Evolutionary conservation across 37 sponge, comb jelly and placozoan species (phyloP).

Genomic region (Mnemiopsis leidyi): DNA sequence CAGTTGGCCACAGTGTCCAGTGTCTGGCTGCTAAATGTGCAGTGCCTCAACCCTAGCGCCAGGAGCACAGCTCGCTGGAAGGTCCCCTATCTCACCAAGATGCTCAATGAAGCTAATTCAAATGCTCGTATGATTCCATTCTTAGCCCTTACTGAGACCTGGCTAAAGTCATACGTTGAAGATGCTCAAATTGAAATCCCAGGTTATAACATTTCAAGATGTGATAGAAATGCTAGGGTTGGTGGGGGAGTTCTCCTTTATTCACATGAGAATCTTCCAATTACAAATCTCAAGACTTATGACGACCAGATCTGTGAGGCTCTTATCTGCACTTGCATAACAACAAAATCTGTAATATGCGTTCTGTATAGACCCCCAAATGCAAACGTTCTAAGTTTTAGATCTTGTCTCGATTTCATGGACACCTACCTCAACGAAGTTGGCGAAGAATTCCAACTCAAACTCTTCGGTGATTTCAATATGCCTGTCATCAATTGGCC

Average conservation of each 20-base stretch:
- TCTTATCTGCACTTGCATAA: too few relatives aligned
- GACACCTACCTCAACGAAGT: too few relatives aligned
- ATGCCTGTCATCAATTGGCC: background rate
- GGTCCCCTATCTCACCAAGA: background rate
- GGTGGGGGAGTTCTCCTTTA: conserved; percentile 4
- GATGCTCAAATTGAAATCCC: conserved; percentile 2
- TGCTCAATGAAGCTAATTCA: background rate
- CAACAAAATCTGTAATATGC: too few relatives aligned
- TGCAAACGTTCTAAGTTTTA: background rate
- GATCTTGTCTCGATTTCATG: background rate
- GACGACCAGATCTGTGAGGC: too few relatives aligned
- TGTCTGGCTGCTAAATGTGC: background rate
- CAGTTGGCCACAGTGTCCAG: background rate
- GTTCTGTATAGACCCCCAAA: background rate
- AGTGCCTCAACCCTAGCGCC: conserved; percentile 4
- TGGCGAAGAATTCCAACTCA: background rate
- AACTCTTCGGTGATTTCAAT: background rate
- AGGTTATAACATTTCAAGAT: background rate
- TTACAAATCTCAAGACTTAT: too few relatives aligned
- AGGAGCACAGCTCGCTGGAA: background rate
- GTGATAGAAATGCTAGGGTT: background rate
- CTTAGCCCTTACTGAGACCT: background rate
- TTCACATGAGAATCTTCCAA: background rate
- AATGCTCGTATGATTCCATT: background rate
- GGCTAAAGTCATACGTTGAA: background rate